Evolutionary conservation across 2,888 invertebrate genomes (phyloP).

Genomic region (Epiblema foenella): DNA sequence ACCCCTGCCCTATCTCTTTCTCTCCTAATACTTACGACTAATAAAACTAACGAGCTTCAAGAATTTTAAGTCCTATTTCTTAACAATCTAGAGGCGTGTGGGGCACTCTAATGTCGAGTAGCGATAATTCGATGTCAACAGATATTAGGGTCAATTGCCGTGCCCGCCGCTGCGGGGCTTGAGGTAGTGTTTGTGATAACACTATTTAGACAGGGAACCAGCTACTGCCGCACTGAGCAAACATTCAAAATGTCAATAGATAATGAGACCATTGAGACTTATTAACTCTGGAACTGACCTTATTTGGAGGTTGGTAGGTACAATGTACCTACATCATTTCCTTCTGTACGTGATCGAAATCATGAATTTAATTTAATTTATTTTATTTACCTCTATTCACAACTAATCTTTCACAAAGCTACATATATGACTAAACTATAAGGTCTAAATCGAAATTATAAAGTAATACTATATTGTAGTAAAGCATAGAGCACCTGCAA

Average conservation of each 20-base stretch:
- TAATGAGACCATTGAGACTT: constrained; percentile 62
- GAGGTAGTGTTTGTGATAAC: constrained; percentile 61
- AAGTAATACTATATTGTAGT: too few species aligned
- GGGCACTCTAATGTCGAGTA: constrained; percentile 49
- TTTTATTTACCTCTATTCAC: too few species aligned
- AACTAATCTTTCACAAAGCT: too few species aligned
- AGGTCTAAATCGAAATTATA: too few species aligned
- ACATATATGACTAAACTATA: too few species aligned
- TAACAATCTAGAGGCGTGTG: constrained; percentile 31
- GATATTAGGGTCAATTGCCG: constrained; percentile 77
- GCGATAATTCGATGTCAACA: constrained; percentile 67
- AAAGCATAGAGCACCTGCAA: too few species aligned
- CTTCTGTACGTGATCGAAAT: neutral
- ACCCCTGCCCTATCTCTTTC: constrained; percentile 40
- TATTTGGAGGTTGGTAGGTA: constrained; percentile 38
- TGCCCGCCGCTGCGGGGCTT: constrained; percentile 64
- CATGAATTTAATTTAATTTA: neutral
- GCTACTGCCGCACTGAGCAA: constrained; percentile 60
- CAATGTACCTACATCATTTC: neutral
- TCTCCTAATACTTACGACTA: constrained; percentile 21
- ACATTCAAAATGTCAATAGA: constrained; percentile 60
- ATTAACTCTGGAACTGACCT: constrained; percentile 53
- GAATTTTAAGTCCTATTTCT: constrained; percentile 31
- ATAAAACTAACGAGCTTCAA: constrained; percentile 27
- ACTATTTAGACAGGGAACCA: constrained; percentile 60